Conservation (phyloP, 1,140 invertebrate genomes). For the Camponotus vicinus region DNA sequence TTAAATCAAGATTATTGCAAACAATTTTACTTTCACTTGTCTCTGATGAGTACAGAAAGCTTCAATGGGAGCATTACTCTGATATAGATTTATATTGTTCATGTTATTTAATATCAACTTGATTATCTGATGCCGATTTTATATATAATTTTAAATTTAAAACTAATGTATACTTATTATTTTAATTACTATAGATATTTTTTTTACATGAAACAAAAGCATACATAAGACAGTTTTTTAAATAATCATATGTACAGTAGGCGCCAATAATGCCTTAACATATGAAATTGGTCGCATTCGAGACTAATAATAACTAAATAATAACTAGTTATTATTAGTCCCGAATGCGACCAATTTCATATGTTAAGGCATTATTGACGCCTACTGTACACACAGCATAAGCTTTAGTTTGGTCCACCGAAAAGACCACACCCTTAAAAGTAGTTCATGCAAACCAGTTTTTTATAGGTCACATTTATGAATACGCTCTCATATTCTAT, state of each 20-base stretch:
- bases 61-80: not conserved
- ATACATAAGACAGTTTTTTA: conserved; percentile 19
- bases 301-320: no score
- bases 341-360: no score
- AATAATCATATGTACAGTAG: not conserved
- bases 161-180: not conserved
- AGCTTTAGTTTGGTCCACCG: not conserved
- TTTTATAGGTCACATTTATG: conserved; percentile 36
- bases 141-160: not conserved
- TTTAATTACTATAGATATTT: no score
- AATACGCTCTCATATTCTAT: not conserved
- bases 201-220: not conserved
- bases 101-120: not conserved
- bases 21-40: not conserved
- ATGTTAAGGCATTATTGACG: no score
- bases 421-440: conserved; percentile 50
- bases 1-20: conserved; percentile 2
- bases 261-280: no score
- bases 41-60: not conserved
- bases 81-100: not conserved
- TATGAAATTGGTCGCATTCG: no score
- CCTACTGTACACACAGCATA: not conserved
- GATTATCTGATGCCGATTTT: not conserved
- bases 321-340: no score
- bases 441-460: conserved; percentile 41